These are phyloP conservation scores for Chalcosyrphus nemorum DNA, from an alignment of 2,888 invertebrate species.

Conservation along the genomic window DNA sequence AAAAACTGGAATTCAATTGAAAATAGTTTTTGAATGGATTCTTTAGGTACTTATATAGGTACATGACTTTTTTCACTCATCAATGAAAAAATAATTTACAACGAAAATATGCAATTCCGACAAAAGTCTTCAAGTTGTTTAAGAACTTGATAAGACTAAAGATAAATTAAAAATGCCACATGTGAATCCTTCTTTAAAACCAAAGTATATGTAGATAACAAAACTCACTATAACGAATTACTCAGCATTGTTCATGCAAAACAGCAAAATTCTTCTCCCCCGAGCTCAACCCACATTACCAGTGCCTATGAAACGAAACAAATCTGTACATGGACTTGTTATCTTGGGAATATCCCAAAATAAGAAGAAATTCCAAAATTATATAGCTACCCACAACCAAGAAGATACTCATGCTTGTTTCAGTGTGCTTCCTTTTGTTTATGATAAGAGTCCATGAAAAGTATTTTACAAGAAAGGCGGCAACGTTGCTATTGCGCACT, in stretches of 20 bases:
- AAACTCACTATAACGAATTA: background rate
- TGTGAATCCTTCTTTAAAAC: conserved; percentile 27
- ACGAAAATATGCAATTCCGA: conserved; percentile 3
- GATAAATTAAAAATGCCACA: conserved; percentile 21
- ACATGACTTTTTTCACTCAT: too few relatives aligned
- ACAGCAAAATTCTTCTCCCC: background rate
- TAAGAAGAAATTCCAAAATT: conserved; percentile 55
- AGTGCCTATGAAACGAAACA: conserved; percentile 1
- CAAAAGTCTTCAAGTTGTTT: background rate
- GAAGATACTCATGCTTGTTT: conserved; percentile 58
- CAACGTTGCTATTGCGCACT: conserved; percentile 63
- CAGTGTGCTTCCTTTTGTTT: conserved; percentile 67
- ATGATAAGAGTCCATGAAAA: conserved; percentile 53
- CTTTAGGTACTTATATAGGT: too few relatives aligned
- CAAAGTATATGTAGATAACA: background rate
- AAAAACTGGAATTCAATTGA: too few relatives aligned
- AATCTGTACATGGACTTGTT: conserved; percentile 18
- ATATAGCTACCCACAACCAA: conserved; percentile 42
- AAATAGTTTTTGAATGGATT: too few relatives aligned
- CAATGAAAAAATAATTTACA: too few relatives aligned
- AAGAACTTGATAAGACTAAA: conserved; percentile 2
- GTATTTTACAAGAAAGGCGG: conserved; percentile 6
- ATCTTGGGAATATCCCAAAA: conserved; percentile 63
- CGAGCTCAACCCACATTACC: conserved; percentile 3
- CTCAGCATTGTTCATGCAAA: conserved; percentile 9